Evolutionary conservation across 2,113 vertebrate genomes (phyloP).

Genomic region (Ammodramus savannarum): DNA sequence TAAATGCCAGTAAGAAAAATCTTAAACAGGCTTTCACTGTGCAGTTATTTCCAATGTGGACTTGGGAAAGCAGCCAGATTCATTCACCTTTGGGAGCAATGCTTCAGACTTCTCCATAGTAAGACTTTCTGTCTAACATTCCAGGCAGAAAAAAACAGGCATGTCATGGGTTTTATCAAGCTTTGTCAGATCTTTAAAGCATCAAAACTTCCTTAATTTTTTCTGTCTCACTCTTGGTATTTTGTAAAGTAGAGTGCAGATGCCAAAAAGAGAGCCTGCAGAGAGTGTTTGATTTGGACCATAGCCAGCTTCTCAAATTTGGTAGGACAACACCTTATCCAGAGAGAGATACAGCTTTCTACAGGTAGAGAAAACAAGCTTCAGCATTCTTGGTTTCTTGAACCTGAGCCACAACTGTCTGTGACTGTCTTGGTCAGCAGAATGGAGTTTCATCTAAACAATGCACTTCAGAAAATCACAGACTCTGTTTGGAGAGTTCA

Average conservation of each 20-base stretch:
- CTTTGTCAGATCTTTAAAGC: neutral
- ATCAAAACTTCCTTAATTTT: neutral
- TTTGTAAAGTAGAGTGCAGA: neutral
- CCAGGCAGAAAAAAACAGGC: neutral
- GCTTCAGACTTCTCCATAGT: neutral
- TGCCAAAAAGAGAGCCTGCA: neutral
- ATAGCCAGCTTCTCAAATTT: neutral
- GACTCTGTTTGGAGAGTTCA: neutral
- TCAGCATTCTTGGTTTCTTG: neutral
- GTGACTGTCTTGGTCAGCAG: neutral
- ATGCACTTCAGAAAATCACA: neutral
- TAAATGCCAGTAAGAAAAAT: slow-evolving; percentile 37
- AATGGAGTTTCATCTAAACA: neutral
- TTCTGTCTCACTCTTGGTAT: neutral
- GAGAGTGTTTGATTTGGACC: slow-evolving; percentile 13
- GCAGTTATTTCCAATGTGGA: neutral
- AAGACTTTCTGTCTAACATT: neutral
- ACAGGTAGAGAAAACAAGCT: neutral
- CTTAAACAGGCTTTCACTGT: neutral
- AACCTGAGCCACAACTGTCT: neutral
- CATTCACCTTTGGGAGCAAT: slow-evolving; percentile 15
- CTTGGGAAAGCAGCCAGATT: neutral
- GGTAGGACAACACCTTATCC: neutral
- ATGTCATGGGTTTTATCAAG: slow-evolving; percentile 18
- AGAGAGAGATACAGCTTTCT: neutral